Conservation (phyloP, 2,113 vertebrate species). For the Odontophorus gujanensis region DNA sequence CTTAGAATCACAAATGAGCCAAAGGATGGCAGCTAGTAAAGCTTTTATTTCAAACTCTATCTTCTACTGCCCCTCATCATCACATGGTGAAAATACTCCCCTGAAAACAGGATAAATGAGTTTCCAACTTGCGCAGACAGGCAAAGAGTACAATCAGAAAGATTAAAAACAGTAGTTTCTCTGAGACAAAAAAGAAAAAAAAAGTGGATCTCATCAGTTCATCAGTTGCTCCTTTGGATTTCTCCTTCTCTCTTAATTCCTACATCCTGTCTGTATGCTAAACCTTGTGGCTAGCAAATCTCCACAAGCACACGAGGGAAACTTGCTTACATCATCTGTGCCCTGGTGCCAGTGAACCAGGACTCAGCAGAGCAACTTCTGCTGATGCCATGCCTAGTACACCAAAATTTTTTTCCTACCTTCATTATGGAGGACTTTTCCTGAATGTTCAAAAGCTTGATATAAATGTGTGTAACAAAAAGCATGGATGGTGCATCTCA, state of each 20-base stretch:
- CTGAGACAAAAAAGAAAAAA: not conserved
- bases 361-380: not conserved
- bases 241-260: not conserved
- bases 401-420: not conserved
- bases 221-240: not conserved
- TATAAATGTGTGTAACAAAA: not conserved
- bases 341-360: rapidly evolving
- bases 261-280: not conserved
- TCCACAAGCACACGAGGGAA: not conserved
- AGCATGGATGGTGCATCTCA: not conserved
- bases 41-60: slow-evolving; percentile 8
- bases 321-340: not conserved
- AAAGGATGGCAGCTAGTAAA: not conserved
- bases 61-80: not conserved
- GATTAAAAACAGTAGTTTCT: not conserved
- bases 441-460: not conserved
- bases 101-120: not conserved
- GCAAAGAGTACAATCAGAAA: not conserved
- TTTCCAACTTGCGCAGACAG: not conserved
- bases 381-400: not conserved
- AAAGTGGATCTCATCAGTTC: not conserved
- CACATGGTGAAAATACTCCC: not conserved
- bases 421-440: not conserved
- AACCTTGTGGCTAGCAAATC: not conserved
- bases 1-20: not conserved